Conservation (phyloP, 1,140 invertebrate species). For the Diplogasteroides magnus region DNA sequence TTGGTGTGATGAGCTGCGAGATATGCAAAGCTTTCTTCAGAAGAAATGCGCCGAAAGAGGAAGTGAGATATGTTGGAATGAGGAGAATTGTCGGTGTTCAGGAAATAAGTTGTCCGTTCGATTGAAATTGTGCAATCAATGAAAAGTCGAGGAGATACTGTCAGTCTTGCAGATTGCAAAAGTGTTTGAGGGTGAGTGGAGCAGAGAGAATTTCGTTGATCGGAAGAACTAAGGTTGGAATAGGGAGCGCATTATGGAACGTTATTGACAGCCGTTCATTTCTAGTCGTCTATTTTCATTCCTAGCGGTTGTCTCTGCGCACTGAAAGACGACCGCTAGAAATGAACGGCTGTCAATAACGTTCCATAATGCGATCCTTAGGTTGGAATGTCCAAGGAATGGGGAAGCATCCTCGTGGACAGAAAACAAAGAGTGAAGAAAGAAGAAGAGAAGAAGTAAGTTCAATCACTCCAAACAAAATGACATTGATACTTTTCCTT, state of each 20-base stretch:
- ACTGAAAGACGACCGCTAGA: no score
- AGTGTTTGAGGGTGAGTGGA: conserved; percentile 72
- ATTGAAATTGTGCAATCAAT: conserved; percentile 82
- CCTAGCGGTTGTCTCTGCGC: no score
- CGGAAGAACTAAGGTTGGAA: no score
- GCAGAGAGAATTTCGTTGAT: no score
- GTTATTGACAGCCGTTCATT: no score
- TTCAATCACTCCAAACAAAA: not conserved
- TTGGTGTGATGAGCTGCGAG: conserved; percentile 63
- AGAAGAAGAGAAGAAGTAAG: not conserved
- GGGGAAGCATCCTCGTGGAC: conserved; percentile 22
- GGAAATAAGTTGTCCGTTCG: conserved; percentile 87
- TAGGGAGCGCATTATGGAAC: no score
- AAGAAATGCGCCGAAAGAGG: conserved; percentile 77
- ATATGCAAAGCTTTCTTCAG: conserved; percentile 95
- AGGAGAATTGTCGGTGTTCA: conserved; percentile 53
- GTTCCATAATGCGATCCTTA: no score
- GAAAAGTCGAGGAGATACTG: conserved; percentile 84
- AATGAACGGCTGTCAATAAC: no score
- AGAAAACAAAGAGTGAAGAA: conserved; percentile 6
- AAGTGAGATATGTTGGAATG: not conserved
- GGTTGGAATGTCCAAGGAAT: conserved; percentile 27
- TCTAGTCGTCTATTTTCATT: no score
- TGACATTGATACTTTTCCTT: not conserved
- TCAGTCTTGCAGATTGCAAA: conserved; percentile 84